Conservation (phyloP, 2,113 vertebrate genomes). For the Chrysochloris asiatica region DNA sequence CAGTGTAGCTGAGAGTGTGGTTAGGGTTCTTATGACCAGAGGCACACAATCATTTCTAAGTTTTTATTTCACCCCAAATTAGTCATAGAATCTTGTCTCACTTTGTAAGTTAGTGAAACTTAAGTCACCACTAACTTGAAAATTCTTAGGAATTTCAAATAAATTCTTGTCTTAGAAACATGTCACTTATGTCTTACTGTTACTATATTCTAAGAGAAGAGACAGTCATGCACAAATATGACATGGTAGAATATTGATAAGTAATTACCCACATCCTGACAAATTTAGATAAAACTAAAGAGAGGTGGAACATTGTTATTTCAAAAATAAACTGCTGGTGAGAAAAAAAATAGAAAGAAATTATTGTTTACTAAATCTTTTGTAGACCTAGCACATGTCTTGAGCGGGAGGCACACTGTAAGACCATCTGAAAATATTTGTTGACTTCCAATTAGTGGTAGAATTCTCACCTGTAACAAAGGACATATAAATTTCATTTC, state of each 20-base stretch:
- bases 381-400: not conserved
- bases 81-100: not conserved
- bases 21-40: not conserved
- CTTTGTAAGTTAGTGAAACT: not conserved
- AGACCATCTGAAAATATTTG: not conserved
- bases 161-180: not conserved
- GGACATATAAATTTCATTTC: not conserved
- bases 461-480: not conserved
- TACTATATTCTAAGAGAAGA: not conserved
- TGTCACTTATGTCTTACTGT: not conserved
- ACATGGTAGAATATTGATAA: not conserved
- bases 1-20: not conserved
- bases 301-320: not conserved
- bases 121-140: not conserved
- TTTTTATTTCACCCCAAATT: not conserved
- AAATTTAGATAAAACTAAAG: not conserved
- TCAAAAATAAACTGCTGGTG: no score
- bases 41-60: not conserved
- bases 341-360: not conserved
- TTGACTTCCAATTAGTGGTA: not conserved
- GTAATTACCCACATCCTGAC: not conserved
- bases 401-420: not conserved
- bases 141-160: not conserved
- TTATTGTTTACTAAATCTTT: not conserved
- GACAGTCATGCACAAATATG: conserved; percentile 5